Evolutionary conservation across 2,797 vertebrate genomes (phyloP), one percentile per base, ranked within the genome.

Genomic region (Xenops minutus): DNA sequence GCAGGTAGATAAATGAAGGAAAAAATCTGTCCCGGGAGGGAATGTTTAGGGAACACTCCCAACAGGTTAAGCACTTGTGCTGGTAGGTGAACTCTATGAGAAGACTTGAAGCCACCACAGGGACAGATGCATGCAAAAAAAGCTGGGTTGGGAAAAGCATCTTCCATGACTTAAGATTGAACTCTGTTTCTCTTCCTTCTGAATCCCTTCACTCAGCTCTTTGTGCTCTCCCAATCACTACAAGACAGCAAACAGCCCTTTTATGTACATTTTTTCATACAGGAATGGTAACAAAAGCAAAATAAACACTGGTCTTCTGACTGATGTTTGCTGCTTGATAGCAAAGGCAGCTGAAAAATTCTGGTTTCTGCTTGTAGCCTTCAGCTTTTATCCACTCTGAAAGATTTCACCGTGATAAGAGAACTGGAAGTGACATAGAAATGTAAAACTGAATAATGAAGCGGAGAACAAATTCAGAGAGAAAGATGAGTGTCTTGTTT

Each of bases 231-330:
- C 37, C 41, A 34, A 2, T 36, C 84, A 56, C 82, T 95, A 43
- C 30, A 49, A 74, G 52, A 67, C 91, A 92, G 87, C 76, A 92
- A 80, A 86, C 80, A 80, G 88, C 93, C 80, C 92, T 92, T 95
- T 93, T 87, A 92, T 71, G 74, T 85, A 90, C 63, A 52, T 79
- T 92, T 92, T 93, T 91, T 76, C 48, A 58, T 68, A 81, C 26
- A 84, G 89, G 82, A 94, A 93, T 76, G 85, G 88, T 44, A 93
- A 86, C 83, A 93, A 94, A 89, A 88, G 80, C 74, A 89, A 94
- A 96, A 82, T 26, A 95, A 95, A 88, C 77, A 74, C 41, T 56
- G 41, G 56, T 80, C 37, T 92, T 93, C 62, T 86, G 85, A 92
- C 48, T 96, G 79, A 48, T 12, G 36, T 80, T 94, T 82, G 80